These are phyloP conservation scores for Drosophila cognata DNA, from an alignment of 2,888 invertebrate species.

Conservation along the genomic window DNA sequence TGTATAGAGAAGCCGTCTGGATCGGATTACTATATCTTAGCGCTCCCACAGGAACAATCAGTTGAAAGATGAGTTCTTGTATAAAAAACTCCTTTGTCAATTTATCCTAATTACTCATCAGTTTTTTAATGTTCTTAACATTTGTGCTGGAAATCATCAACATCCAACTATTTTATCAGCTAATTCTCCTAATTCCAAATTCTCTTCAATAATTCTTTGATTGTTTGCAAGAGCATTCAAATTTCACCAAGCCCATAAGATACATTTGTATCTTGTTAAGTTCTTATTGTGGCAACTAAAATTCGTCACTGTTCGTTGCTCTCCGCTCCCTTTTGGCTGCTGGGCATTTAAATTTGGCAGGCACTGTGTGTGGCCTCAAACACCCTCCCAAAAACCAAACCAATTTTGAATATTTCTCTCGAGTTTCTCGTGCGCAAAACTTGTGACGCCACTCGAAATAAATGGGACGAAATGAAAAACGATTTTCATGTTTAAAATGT, in stretches of 20 bases:
- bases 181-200: too few relatives aligned
- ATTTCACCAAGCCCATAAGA: background rate
- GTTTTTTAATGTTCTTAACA: too few relatives aligned
- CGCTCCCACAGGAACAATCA: too few relatives aligned
- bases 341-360: background rate
- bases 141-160: too few relatives aligned
- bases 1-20: too few relatives aligned
- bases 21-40: too few relatives aligned
- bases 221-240: slow-evolving; percentile 1
- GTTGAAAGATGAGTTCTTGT: too few relatives aligned
- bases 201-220: background rate
- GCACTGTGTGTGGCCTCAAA: slow-evolving; percentile 47
- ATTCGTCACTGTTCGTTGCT: background rate
- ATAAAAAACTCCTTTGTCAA: too few relatives aligned
- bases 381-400: background rate
- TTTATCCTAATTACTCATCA: too few relatives aligned
- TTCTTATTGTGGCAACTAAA: slow-evolving; percentile 10
- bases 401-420: slow-evolving; percentile 21
- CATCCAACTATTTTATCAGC: too few relatives aligned
- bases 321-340: background rate
- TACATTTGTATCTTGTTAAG: slow-evolving; percentile 1
- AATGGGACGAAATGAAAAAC: slow-evolving; percentile 29
- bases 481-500: slow-evolving; percentile 69
- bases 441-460: slow-evolving; percentile 9
- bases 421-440: slow-evolving; percentile 56